Evolutionary conservation across 2,113 vertebrate species (phyloP).

Genomic region (Aptenodytes forsteri): DNA sequence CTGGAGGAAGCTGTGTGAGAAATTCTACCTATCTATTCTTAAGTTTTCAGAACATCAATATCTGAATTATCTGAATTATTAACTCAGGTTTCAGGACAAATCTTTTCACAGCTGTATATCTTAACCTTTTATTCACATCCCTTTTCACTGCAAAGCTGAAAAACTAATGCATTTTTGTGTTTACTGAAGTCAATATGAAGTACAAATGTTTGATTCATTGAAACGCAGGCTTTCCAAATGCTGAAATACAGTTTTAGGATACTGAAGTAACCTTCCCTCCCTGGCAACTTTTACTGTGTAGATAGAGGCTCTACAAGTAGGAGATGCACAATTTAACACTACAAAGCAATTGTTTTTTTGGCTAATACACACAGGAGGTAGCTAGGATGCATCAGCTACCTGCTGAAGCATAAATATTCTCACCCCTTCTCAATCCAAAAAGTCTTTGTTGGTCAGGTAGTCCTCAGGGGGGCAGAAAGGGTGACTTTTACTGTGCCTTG

Average conservation of each 20-base stretch:
- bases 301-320: neutral
- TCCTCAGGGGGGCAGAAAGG: neutral
- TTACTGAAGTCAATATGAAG: neutral
- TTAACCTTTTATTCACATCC: neutral
- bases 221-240: neutral
- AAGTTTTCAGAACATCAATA: neutral
- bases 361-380: neutral
- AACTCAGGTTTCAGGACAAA: neutral
- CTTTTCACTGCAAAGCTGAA: neutral
- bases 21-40: neutral
- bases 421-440: rapidly evolving
- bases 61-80: neutral
- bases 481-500: neutral
- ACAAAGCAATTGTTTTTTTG: neutral
- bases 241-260: neutral
- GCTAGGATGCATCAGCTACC: neutral
- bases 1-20: neutral
- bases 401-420: neutral
- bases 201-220: neutral
- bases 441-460: neutral
- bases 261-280: neutral
- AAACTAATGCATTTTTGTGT: neutral
- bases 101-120: neutral
- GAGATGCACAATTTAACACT: neutral
- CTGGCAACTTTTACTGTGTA: neutral